A percentile compares a stretch with the other conserved stretches of the same genome.
phyloP scores from a whole-genome alignment of 2,888 invertebrate species.

The Parnassius smintheus region DNA sequence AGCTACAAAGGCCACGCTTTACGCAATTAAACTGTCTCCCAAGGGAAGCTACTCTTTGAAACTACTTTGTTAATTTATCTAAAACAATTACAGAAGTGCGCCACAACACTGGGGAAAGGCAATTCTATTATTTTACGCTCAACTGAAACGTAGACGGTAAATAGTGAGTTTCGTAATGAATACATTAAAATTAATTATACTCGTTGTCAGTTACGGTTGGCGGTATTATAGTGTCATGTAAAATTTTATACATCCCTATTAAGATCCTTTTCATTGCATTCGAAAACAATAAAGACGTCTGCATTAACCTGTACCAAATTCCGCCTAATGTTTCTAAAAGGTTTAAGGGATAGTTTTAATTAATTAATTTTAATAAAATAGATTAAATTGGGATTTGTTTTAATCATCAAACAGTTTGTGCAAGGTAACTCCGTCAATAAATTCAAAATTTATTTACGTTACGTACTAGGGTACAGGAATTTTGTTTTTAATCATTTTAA shows the following conservation, averaged over 20 bases:
- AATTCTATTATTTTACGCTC: constrained; percentile 63
- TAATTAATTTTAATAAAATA: too few relatives aligned
- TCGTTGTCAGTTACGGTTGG: constrained; percentile 11
- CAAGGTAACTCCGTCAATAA: too few relatives aligned
- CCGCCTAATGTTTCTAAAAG: too few relatives aligned
- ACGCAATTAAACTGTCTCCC: constrained; percentile 67
- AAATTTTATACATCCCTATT: constrained; percentile 11
- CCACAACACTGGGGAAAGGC: constrained; percentile 54
- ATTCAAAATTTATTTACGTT: too few relatives aligned
- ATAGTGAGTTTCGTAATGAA: constrained; percentile 31
- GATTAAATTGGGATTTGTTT: too few relatives aligned
- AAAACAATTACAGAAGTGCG: constrained; percentile 73
- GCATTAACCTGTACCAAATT: neutral
- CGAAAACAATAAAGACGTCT: constrained; percentile 13
- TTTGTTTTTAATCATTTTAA: too few relatives aligned
- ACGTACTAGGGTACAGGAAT: too few relatives aligned
- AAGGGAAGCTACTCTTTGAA: constrained; percentile 66
- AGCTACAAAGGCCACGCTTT: constrained; percentile 54
- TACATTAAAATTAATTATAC: constrained; percentile 26
- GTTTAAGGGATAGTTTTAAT: too few relatives aligned
- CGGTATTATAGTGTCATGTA: constrained; percentile 10
- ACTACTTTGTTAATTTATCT: constrained; percentile 77
- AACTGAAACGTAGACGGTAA: constrained; percentile 46
- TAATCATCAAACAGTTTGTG: too few relatives aligned
- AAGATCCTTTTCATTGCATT: constrained; percentile 1